A percentile compares a stretch with the other conserved stretches of the same genome.
Evolutionary conservation across 2,888 invertebrate genomes (phyloP).

Genomic region (Ornithoptera alexandrae): DNA sequence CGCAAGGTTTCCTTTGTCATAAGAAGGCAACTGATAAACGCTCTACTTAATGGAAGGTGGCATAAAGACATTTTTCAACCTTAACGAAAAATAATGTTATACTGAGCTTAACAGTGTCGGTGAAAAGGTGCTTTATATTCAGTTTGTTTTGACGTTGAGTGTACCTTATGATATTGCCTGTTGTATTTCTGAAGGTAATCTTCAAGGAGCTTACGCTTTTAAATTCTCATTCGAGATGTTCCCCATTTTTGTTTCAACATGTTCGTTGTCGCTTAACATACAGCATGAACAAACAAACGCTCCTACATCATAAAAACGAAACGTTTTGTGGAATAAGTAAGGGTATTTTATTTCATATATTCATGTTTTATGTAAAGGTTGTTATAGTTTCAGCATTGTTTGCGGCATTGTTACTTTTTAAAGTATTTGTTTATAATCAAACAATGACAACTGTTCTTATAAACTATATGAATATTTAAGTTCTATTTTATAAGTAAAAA

Average conservation of each 20-base stretch:
- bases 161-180: slow-evolving; percentile 29
- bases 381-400: too few relatives aligned
- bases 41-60: slow-evolving; percentile 31
- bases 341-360: background rate
- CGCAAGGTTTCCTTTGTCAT: slow-evolving; percentile 28
- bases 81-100: slow-evolving; percentile 31
- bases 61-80: slow-evolving; percentile 31
- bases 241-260: slow-evolving; percentile 3
- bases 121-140: slow-evolving; percentile 31
- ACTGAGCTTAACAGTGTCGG: slow-evolving; percentile 30
- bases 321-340: background rate
- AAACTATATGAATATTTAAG: too few relatives aligned
- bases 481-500: too few relatives aligned
- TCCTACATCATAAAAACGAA: background rate
- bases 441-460: too few relatives aligned
- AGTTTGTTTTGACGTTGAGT: slow-evolving; percentile 31
- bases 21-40: slow-evolving; percentile 31
- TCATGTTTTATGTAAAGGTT: too few relatives aligned
- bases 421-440: too few relatives aligned
- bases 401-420: too few relatives aligned
- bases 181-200: slow-evolving; percentile 29
- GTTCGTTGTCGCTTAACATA: background rate
- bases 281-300: background rate
- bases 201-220: slow-evolving; percentile 25
- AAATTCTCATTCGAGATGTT: slow-evolving; percentile 17